Evolutionary conservation across 2,113 vertebrate species (phyloP).

Genomic region (Alligator mississippiensis): DNA sequence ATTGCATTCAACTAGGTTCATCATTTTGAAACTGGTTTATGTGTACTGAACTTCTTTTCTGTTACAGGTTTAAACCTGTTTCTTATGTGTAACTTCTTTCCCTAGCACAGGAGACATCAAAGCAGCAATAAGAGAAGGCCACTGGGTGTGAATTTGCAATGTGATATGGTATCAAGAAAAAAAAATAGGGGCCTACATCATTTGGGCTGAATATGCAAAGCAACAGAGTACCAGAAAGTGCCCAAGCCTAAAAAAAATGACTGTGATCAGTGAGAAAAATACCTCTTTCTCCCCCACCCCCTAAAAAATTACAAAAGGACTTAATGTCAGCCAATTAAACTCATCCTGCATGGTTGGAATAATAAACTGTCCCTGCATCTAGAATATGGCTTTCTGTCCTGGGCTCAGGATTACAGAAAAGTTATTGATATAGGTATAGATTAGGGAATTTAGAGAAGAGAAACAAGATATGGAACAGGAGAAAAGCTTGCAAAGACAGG

Average conservation of each 20-base stretch:
- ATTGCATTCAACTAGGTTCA: no score
- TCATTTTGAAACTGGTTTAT: no score
- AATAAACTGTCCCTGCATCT: neutral
- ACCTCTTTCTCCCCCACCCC: neutral
- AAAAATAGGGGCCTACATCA: neutral
- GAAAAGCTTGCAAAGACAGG: neutral
- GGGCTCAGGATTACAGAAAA: neutral
- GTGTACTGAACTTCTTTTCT: no score
- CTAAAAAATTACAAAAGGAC: neutral
- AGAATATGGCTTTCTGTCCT: neutral
- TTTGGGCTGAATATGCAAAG: slow-evolving; percentile 1
- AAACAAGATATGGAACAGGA: neutral
- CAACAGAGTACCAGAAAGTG: neutral
- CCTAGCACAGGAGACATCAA: slow-evolving; percentile 17
- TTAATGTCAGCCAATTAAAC: no score
- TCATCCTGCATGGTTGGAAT: no score
- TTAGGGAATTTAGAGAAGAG: neutral
- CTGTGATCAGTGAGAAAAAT: neutral
- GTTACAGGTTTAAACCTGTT: no score
- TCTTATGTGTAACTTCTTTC: no score
- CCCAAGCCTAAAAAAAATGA: slow-evolving; percentile 3
- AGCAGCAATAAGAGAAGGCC: slow-evolving; percentile 1
- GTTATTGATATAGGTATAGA: neutral
- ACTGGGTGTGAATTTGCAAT: slow-evolving; percentile 22
- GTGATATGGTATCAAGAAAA: slow-evolving; percentile 25